phyloP scores from a whole-genome alignment of 2,888 invertebrate species.

The Beris chalybata region DNA sequence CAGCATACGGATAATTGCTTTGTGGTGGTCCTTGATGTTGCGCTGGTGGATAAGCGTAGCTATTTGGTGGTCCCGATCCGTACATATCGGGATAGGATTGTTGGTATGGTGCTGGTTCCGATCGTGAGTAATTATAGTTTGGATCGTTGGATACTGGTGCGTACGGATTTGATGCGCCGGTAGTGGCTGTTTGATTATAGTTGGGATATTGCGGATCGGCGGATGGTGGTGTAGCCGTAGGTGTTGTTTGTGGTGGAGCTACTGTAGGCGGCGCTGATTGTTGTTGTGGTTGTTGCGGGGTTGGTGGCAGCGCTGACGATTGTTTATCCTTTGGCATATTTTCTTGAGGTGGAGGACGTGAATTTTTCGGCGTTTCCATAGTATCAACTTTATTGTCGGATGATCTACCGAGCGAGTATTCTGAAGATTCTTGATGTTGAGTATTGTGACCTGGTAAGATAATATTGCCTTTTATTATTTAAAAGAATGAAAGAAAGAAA shows the following conservation, averaged over 20 bases:
- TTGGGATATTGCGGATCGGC: constrained; percentile 15
- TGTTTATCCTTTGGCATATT: constrained; percentile 14
- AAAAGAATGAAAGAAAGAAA: too few relatives aligned
- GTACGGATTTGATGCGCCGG: constrained; percentile 6
- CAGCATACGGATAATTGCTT: constrained; percentile 48
- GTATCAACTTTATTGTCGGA: constrained; percentile 7
- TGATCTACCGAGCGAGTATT: not conserved
- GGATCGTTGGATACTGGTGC: constrained; percentile 8
- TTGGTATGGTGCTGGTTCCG: constrained; percentile 28
- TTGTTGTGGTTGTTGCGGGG: not conserved
- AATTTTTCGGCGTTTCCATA: not conserved
- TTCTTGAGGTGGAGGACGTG: not conserved
- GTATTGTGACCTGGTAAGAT: constrained; percentile 12
- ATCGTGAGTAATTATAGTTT: constrained; percentile 24
- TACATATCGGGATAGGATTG: constrained; percentile 33
- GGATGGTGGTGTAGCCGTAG: not conserved
- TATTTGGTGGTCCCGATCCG: constrained; percentile 26
- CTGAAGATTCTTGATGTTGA: constrained; percentile 15
- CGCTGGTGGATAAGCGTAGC: constrained; percentile 31
- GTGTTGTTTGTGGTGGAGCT: constrained; percentile 37
- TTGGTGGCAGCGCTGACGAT: not conserved
- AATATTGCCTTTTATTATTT: too few relatives aligned
- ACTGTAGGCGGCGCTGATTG: constrained; percentile 26
- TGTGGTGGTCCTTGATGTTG: constrained; percentile 43
- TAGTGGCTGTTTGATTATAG: constrained; percentile 11